These are phyloP conservation scores for Aleadryas rufinucha DNA, from an alignment of 2,113 vertebrate genomes.

Conservation along the genomic window DNA sequence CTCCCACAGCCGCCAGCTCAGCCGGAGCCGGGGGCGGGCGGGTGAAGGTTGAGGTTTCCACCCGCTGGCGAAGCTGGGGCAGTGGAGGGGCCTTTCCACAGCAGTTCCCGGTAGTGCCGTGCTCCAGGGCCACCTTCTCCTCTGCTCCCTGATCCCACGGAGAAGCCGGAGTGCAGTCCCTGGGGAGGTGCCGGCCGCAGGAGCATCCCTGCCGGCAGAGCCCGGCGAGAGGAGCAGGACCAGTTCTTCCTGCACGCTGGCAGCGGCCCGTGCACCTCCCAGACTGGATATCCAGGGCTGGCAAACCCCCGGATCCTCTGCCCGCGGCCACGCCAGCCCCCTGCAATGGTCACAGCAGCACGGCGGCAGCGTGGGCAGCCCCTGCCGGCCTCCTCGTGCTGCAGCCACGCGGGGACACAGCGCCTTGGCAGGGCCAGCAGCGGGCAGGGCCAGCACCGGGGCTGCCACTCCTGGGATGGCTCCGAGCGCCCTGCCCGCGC, in stretches of 20 bases:
- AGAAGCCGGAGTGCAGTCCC: accelerated
- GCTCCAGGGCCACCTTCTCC: background rate
- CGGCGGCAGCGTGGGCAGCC: background rate
- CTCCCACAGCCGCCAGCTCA: background rate
- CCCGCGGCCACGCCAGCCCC: background rate
- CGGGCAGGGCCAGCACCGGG: background rate
- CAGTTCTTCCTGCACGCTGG: background rate
- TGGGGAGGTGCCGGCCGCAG: background rate
- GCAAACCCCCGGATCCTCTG: background rate
- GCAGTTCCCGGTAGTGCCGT: accelerated
- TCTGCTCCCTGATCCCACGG: accelerated
- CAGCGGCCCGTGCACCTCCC: background rate
- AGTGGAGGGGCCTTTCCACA: background rate
- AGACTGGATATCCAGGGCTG: background rate
- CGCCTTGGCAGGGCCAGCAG: accelerated
- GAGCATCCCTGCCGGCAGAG: background rate
- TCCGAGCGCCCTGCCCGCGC: accelerated
- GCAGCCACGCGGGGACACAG: background rate
- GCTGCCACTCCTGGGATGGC: background rate
- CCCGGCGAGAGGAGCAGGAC: accelerated
- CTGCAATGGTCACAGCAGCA: accelerated
- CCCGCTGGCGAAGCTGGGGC: accelerated
- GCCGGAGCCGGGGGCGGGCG: accelerated
- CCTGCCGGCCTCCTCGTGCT: background rate
- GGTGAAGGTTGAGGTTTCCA: background rate